Base-by-base conservation (phyloP, 1,140 invertebrate genomes). In the Aphis gossypii region DNA sequence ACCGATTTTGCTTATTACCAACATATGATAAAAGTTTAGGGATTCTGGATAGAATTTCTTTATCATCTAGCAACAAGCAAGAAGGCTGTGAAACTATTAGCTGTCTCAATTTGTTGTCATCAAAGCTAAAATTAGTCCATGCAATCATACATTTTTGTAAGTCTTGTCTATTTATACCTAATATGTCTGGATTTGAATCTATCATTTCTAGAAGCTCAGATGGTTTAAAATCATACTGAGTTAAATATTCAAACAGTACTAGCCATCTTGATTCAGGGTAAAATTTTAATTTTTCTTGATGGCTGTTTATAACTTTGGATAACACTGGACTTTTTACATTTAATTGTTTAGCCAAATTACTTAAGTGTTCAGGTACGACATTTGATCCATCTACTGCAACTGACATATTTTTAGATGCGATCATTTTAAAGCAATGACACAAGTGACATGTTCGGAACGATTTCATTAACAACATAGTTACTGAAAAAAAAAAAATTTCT, bases 181-280 rank as follows among this genome's bases (percentile, higher is more conserved):
- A n/a, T 86, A 93, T 54, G 86, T 93, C 92, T 41, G 92, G 92
- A 54, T 93, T 51, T 38, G 92, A 93, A 84, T 93, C 76, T 54
- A 93, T 30, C 46, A 93, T 93, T 51, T 93, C 92, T 86, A 93
- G 11, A 93, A 93, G 82, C 5, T 93, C 92, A n/a, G 92, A 84
- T 56, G 44, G 8, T 56, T 93, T 93, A 86, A 93, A 86, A 30
- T 93, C 92, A 44, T 93, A 93, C 44, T 93, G 92, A 20, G 14
- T 93, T 25, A 93, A 84, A 93, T 93, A 93, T 46, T 93, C n/a
- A 41, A 93, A 93, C 30, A 93, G n/a, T n/a, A 83, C 82, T 20
- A 56, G 18, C 92, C 92, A 93, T 2, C 25, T 35, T 18, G 92
- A 93, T 41, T 84, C 82, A 18, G 82, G 21, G 41, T 56, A 84